Evolutionary conservation across 2,797 vertebrate species (phyloP).

Genomic region (Malurus splendens): DNA sequence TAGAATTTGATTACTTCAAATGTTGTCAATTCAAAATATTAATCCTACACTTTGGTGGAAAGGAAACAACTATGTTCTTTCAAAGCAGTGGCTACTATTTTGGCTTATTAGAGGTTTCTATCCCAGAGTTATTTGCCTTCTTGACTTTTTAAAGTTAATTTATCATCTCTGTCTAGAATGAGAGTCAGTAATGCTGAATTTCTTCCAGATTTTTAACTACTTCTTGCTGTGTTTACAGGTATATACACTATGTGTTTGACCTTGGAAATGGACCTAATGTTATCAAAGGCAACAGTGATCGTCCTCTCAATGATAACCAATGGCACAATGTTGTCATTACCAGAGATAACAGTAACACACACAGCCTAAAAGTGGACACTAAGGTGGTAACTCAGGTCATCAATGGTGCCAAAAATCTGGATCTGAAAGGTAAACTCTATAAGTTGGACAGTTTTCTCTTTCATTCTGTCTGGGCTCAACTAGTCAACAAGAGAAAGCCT

Average conservation of each 20-base stretch:
- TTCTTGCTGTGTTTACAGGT: slow-evolving; percentile 67
- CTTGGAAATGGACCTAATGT: slow-evolving; percentile 95
- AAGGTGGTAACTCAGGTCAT: slow-evolving; percentile 91
- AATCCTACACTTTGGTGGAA: not conserved
- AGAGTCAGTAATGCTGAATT: not conserved
- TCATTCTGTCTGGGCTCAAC: not conserved
- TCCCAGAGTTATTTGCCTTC: not conserved
- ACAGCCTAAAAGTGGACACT: slow-evolving; percentile 93
- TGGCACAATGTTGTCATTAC: slow-evolving; percentile 98
- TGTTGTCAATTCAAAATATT: not conserved
- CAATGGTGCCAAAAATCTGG: slow-evolving; percentile 97
- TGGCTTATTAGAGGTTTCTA: not conserved
- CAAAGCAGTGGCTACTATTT: not conserved
- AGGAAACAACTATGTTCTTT: not conserved
- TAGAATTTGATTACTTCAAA: not conserved
- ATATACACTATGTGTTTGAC: slow-evolving; percentile 97
- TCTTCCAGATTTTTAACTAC: not conserved
- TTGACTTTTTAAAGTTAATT: not conserved
- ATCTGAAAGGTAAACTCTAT: slow-evolving; percentile 84
- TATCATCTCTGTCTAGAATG: not conserved
- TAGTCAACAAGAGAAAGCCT: not conserved
- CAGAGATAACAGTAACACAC: slow-evolving; percentile 94
- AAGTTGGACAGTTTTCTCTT: not conserved
- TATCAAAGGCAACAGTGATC: slow-evolving; percentile 94
- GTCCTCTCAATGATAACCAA: slow-evolving; percentile 95